phyloP scores from a whole-genome alignment of 2,888 invertebrate species.

The Crossocerus cetratus region DNA sequence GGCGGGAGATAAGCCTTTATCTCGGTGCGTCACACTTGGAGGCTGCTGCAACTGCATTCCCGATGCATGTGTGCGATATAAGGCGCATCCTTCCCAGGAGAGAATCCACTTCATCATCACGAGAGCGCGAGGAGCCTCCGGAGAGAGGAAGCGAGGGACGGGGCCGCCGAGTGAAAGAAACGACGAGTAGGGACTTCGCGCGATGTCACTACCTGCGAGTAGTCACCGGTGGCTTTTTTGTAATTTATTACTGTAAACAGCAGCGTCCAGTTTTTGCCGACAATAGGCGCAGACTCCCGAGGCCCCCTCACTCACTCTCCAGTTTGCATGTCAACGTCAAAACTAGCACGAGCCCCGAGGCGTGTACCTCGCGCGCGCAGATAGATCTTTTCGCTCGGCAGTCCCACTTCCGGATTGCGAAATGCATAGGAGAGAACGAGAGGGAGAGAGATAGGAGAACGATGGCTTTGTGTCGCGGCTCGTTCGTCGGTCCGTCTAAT shows the following conservation, averaged over 20 bases:
- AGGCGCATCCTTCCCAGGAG: slow-evolving; percentile 40
- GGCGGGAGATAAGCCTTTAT: slow-evolving; percentile 43
- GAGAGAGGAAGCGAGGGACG: too few species aligned
- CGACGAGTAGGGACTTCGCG: slow-evolving; percentile 14
- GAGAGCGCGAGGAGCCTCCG: background rate
- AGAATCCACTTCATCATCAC: slow-evolving; percentile 51
- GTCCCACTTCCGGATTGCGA: slow-evolving; percentile 26
- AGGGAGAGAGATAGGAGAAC: too few species aligned
- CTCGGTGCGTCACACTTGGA: slow-evolving; percentile 40
- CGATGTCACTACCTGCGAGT: slow-evolving; percentile 41
- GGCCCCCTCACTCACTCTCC: background rate
- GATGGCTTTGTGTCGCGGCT: background rate
- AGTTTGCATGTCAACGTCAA: background rate
- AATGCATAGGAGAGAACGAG: background rate
- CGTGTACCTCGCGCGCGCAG: slow-evolving; percentile 8
- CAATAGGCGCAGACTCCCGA: slow-evolving; percentile 3
- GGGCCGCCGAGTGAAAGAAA: too few species aligned
- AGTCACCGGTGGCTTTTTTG: slow-evolving; percentile 25
- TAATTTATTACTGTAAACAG: slow-evolving; percentile 55
- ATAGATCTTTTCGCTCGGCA: slow-evolving; percentile 31
- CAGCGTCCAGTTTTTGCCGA: slow-evolving; percentile 43
- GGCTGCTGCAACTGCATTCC: slow-evolving; percentile 10
- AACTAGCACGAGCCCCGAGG: slow-evolving; percentile 9
- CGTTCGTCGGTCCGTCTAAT: background rate
- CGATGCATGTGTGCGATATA: slow-evolving; percentile 20